Conservation (phyloP, 2,113 vertebrate species). For the Zootoca vivipara region DNA sequence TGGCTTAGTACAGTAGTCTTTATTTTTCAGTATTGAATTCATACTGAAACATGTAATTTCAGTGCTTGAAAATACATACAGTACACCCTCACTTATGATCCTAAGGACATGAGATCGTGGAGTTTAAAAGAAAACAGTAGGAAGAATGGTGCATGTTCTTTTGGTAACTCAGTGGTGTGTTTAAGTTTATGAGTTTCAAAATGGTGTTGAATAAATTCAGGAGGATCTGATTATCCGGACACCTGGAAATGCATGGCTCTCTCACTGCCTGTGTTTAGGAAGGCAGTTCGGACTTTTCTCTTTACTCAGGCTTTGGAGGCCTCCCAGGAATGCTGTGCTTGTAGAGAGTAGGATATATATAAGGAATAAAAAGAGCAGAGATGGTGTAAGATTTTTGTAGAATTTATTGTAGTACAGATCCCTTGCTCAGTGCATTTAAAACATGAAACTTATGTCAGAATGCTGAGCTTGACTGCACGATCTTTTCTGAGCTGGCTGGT, state of each 20-base stretch:
- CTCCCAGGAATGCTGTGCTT: neutral
- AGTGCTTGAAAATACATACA: neutral
- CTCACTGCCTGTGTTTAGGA: neutral
- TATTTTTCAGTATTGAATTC: too few species aligned
- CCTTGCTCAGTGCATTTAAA: too few species aligned
- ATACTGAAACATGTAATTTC: neutral
- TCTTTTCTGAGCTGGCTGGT: neutral
- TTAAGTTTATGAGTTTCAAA: neutral
- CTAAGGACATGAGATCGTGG: too few species aligned
- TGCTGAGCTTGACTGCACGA: neutral
- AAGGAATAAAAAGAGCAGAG: neutral
- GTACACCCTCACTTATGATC: too few species aligned
- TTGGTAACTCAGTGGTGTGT: neutral
- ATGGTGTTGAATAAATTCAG: neutral
- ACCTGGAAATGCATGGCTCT: neutral
- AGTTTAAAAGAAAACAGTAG: neutral
- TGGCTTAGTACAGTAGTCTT: too few species aligned
- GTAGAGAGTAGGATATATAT: neutral
- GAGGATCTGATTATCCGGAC: too few species aligned
- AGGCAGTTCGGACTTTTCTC: neutral
- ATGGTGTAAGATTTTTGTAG: neutral
- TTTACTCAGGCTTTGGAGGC: too few species aligned
- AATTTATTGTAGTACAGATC: neutral
- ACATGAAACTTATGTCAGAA: neutral
- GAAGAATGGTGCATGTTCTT: neutral